Percentiles rank a stretch among this genome's conserved stretches.
Conservation (phyloP, 2,888 invertebrate genomes). For the Diaperis boleti region DNA sequence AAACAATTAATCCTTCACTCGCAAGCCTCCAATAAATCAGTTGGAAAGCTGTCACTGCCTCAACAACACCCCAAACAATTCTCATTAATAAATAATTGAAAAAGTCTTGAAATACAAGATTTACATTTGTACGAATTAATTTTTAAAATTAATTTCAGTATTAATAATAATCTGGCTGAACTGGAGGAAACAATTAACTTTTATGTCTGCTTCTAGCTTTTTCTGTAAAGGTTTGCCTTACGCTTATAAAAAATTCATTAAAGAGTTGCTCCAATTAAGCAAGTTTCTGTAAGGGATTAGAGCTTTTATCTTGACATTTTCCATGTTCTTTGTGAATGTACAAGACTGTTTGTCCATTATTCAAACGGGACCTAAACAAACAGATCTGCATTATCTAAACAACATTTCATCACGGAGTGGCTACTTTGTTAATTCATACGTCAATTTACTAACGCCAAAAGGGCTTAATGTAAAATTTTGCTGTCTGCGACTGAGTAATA, state of each 20-base stretch:
- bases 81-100: not conserved
- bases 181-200: conserved; percentile 4
- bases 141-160: conserved; percentile 6
- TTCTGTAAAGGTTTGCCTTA: not conserved
- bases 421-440: conserved; percentile 8
- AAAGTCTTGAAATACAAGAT: not conserved
- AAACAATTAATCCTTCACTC: not conserved
- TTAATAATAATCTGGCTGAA: conserved; percentile 6
- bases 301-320: conserved; percentile 21
- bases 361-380: conserved; percentile 23
- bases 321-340: conserved; percentile 15
- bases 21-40: not conserved
- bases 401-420: not conserved
- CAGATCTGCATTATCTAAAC: conserved; percentile 20
- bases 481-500: not conserved
- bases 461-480: not conserved
- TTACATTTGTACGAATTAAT: conserved; percentile 4
- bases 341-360: conserved; percentile 26
- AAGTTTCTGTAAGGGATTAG: conserved; percentile 11
- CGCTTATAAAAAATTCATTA: conserved; percentile 21
- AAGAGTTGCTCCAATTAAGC: conserved; percentile 23
- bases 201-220: conserved; percentile 1
- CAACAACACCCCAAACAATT: conserved; percentile 3
- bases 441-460: not conserved
- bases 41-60: not conserved